A percentile compares a stretch with the other conserved stretches of the same genome.
phyloP scores from a whole-genome alignment of 2,888 invertebrate species.

The Oxystoma pomonae region DNA sequence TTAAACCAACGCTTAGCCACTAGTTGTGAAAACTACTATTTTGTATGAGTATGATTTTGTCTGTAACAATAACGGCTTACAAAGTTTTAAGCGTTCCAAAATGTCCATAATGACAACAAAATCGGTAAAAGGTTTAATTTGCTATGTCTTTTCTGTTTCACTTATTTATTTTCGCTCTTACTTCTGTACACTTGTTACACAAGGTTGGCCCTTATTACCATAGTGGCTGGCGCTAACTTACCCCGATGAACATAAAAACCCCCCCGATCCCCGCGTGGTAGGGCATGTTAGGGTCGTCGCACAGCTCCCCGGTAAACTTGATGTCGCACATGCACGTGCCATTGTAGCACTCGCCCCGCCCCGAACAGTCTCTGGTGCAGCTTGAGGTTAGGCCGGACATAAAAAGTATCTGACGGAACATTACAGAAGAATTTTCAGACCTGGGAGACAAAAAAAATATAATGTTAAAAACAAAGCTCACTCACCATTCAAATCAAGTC shows the following conservation, averaged over 20 bases:
- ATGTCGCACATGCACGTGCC: conserved; percentile 91
- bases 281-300: conserved; percentile 77
- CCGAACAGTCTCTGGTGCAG: conserved; percentile 77
- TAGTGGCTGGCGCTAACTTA: neutral
- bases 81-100: too few species aligned
- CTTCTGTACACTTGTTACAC: too few species aligned
- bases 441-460: neutral
- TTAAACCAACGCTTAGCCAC: too few species aligned
- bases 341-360: conserved; percentile 87
- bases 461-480: neutral
- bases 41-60: too few species aligned
- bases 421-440: conserved; percentile 25
- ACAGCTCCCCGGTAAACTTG: conserved; percentile 76
- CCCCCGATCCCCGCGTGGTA: conserved; percentile 71
- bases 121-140: too few species aligned
- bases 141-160: too few species aligned
- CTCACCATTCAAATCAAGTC: neutral
- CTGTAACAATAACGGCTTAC: too few species aligned
- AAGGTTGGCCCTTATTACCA: too few species aligned
- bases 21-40: too few species aligned
- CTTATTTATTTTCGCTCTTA: too few species aligned
- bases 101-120: too few species aligned
- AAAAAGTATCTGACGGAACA: conserved; percentile 45
- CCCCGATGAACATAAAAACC: conserved; percentile 76
- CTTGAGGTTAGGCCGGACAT: conserved; percentile 50